These are phyloP conservation scores for Himalopsyche kuldschensis DNA, from an alignment of 2,888 invertebrate species.

Conservation along the genomic window DNA sequence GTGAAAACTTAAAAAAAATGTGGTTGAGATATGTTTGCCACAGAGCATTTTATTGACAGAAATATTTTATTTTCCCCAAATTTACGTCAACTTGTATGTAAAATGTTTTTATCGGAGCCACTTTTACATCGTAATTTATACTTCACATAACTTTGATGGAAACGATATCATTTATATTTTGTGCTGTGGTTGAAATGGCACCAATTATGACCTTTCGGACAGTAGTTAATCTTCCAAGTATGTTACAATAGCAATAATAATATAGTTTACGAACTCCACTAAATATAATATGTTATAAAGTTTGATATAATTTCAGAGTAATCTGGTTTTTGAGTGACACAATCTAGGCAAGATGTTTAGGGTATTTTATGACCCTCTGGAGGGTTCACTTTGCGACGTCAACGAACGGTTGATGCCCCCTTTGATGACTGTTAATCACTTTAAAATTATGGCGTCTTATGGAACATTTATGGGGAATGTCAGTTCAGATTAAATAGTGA, in stretches of 20 bases:
- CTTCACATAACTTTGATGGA: no score
- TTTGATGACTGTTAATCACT: slow-evolving; percentile 28
- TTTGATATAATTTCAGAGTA: not conserved
- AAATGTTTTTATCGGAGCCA: no score
- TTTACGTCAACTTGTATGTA: no score
- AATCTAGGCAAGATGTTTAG: not conserved
- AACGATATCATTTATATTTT: no score
- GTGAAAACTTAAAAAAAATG: no score
- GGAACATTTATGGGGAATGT: not conserved
- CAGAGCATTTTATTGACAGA: no score
- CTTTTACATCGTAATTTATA: no score
- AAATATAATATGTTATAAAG: not conserved
- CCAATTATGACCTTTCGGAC: no score
- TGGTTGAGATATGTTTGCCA: no score
- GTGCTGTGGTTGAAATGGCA: no score
- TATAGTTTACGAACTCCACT: not conserved
- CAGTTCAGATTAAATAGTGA: not conserved
- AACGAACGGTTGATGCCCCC: slow-evolving; percentile 10
- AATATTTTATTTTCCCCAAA: no score
- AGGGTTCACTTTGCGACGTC: not conserved
- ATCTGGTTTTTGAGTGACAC: not conserved
- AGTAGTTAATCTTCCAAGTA: not conserved
- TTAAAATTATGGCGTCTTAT: slow-evolving; percentile 20
- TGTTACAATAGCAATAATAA: not conserved
- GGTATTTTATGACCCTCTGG: not conserved